phyloP scores from a whole-genome alignment of 37 sponge, comb jelly and placozoan genomes.

The Aphrocallistes beatrix region DNA sequence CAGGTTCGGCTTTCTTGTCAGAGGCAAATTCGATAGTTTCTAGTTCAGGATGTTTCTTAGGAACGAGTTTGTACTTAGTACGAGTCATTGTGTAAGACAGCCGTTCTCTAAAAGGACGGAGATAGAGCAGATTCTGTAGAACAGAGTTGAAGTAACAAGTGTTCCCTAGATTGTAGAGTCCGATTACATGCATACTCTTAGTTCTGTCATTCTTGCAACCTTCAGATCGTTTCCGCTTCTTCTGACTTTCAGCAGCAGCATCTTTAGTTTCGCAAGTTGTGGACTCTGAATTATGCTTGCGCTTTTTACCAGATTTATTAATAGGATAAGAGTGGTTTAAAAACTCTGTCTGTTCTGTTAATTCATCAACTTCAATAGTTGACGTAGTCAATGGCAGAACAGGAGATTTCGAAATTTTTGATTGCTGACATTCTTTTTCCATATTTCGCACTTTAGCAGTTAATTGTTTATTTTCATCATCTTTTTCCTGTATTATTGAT shows the following conservation, averaged over 20 bases:
- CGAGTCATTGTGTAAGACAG: not conserved
- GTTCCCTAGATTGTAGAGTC: not conserved
- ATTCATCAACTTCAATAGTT: too few species aligned
- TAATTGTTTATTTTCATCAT: too few species aligned
- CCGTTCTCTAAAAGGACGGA: not conserved
- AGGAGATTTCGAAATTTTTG: too few species aligned
- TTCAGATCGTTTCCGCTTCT: too few species aligned
- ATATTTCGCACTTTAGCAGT: too few species aligned
- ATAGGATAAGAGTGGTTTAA: too few species aligned
- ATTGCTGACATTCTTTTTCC: too few species aligned
- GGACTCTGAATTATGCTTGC: not conserved
- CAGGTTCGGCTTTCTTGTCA: not conserved
- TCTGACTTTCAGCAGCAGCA: not conserved
- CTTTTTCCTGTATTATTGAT: too few species aligned
- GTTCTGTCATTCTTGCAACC: not conserved
- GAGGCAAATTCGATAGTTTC: not conserved
- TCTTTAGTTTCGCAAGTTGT: not conserved
- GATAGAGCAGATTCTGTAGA: not conserved
- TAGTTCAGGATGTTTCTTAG: not conserved
- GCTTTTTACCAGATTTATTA: too few species aligned
- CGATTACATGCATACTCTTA: not conserved
- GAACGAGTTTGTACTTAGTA: not conserved
- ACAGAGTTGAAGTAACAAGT: conserved; percentile 1
- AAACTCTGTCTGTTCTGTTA: too few species aligned
- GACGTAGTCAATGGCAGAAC: too few species aligned